Evolutionary conservation across 2,797 vertebrate genomes (phyloP).

Genomic region (Acestrorhynchus altus): DNA sequence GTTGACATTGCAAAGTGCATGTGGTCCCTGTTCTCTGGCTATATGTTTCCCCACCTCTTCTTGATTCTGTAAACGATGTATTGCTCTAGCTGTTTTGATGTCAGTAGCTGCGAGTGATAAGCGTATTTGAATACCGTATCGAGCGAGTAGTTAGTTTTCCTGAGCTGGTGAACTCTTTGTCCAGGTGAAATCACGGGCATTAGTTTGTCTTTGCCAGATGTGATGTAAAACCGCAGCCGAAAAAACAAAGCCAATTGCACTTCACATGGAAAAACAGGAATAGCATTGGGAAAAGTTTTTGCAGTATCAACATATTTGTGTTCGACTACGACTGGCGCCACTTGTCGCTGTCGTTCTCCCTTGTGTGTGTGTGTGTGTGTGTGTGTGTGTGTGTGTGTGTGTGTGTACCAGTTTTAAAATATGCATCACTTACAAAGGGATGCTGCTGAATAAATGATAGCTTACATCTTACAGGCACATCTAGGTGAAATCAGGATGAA

Average conservation of each 20-base stretch:
- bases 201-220: not conserved
- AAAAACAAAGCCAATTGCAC: conserved; percentile 25
- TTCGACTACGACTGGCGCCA: conserved; percentile 70
- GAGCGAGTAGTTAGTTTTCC: no score
- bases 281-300: conserved; percentile 74
- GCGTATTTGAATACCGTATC: no score
- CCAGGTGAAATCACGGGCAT: no score
- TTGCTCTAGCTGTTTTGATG: no score
- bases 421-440: conserved; percentile 79
- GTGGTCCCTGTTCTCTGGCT: no score
- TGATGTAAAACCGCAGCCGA: not conserved
- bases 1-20: no score
- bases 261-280: conserved; percentile 40
- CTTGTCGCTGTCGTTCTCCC: conserved; percentile 66
- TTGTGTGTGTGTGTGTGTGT: conserved; percentile 60
- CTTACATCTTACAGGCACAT: conserved; percentile 77
- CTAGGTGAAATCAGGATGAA: conserved; percentile 78
- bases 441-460: conserved; percentile 81
- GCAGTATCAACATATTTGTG: conserved; percentile 71
- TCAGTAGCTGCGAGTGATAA: no score
- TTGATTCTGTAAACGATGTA: no score
- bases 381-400: conserved; percentile 61
- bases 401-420: conserved; percentile 77
- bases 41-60: no score
- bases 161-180: no score